Evolutionary conservation across 2,888 invertebrate genomes (phyloP).

Genomic region (Himalopsyche kuldschensis): DNA sequence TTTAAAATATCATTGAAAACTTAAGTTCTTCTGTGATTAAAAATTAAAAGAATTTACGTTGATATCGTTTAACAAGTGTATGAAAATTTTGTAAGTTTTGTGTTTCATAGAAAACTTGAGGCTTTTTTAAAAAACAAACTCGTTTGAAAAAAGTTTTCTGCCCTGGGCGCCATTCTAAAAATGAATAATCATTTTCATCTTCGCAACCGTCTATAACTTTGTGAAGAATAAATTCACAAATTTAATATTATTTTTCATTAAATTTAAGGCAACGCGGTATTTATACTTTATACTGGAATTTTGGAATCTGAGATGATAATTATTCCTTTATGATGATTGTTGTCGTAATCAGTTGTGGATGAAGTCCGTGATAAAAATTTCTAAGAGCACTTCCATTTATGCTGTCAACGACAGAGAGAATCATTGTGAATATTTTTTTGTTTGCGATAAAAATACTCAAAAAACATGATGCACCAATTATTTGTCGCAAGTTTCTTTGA

Average conservation of each 20-base stretch:
- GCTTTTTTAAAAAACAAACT: background rate
- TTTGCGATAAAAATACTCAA: too few relatives aligned
- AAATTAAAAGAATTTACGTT: background rate
- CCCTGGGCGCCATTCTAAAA: background rate
- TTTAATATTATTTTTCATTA: background rate
- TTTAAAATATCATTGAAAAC: too few relatives aligned
- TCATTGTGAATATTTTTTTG: too few relatives aligned
- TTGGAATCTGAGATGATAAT: too few relatives aligned
- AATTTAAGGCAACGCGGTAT: background rate
- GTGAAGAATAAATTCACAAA: background rate
- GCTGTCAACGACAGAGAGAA: too few relatives aligned
- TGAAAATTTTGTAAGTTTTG: background rate
- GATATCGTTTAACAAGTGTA: background rate
- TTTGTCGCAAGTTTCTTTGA: too few relatives aligned
- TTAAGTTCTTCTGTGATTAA: background rate
- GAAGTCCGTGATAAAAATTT: too few relatives aligned
- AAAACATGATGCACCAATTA: too few relatives aligned
- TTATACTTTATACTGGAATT: background rate
- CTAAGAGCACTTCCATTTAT: too few relatives aligned
- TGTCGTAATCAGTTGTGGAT: too few relatives aligned
- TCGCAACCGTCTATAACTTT: background rate
- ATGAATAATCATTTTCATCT: background rate
- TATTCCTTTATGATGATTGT: too few relatives aligned
- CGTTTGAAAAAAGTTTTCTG: background rate
- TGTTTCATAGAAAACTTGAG: background rate